These are phyloP conservation scores for Sula dactylatra DNA, from an alignment of 2,113 vertebrate species.

Conservation along the genomic window DNA sequence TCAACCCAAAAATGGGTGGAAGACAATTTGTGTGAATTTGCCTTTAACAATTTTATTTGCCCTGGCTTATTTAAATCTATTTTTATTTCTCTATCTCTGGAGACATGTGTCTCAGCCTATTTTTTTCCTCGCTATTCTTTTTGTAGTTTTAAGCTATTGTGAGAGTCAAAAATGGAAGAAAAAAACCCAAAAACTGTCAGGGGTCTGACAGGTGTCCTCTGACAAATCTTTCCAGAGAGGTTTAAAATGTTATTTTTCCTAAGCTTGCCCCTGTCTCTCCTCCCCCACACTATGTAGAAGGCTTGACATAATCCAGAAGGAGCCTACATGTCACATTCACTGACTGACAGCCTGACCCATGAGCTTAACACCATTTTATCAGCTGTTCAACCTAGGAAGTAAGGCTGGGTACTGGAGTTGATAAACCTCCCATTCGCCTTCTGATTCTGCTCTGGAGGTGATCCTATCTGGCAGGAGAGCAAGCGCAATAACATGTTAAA, in stretches of 20 bases:
- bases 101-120: not conserved
- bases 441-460: not conserved
- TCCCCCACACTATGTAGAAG: not conserved
- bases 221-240: not conserved
- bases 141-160: not conserved
- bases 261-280: not conserved
- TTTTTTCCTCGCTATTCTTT: not conserved
- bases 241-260: not conserved
- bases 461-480: not conserved
- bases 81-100: not conserved
- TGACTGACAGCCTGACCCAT: conserved; percentile 7
- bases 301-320: not conserved
- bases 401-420: not conserved
- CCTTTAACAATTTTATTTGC: conserved; percentile 4
- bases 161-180: not conserved
- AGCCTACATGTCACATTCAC: not conserved
- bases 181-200: not conserved
- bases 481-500: not conserved
- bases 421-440: conserved; percentile 9
- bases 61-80: not conserved
- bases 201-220: not conserved
- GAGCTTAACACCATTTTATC: conserved; percentile 30
- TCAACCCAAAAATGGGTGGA: not conserved
- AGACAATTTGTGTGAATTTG: conserved; percentile 6
- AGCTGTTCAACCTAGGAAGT: conserved; percentile 1